phyloP scores from a whole-genome alignment of 2,797 vertebrate genomes.

The Mycteria americana region DNA sequence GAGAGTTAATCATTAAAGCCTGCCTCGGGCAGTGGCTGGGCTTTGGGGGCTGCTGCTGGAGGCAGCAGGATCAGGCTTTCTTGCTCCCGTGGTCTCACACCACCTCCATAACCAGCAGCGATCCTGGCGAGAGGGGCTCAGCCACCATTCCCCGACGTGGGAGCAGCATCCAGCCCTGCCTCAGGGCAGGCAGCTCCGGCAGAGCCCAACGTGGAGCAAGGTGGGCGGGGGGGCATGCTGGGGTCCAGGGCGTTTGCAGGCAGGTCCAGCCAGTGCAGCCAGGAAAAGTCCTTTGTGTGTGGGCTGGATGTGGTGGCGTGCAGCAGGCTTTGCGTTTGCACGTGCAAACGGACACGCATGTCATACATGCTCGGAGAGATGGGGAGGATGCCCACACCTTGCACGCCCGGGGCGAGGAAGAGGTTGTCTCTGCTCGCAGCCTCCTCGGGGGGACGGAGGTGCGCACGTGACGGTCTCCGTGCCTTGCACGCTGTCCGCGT shows the following conservation, averaged over 20 bases:
- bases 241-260: background rate
- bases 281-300: background rate
- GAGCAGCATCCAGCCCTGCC: background rate
- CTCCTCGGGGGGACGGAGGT: rapidly evolving
- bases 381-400: background rate
- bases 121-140: background rate
- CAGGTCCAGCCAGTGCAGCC: background rate
- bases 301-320: rapidly evolving
- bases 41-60: background rate
- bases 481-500: background rate
- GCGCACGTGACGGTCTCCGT: background rate
- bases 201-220: rapidly evolving
- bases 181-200: background rate
- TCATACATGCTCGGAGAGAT: rapidly evolving
- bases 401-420: rapidly evolving
- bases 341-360: rapidly evolving
- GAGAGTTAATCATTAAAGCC: background rate
- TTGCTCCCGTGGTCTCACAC: background rate
- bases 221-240: background rate
- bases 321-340: background rate
- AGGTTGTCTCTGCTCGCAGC: background rate
- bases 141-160: background rate
- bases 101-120: rapidly evolving
- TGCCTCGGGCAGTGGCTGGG: rapidly evolving
- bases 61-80: background rate